Base-by-base conservation (phyloP, 2,888 invertebrate species). In the Ichneumon xanthorius region DNA sequence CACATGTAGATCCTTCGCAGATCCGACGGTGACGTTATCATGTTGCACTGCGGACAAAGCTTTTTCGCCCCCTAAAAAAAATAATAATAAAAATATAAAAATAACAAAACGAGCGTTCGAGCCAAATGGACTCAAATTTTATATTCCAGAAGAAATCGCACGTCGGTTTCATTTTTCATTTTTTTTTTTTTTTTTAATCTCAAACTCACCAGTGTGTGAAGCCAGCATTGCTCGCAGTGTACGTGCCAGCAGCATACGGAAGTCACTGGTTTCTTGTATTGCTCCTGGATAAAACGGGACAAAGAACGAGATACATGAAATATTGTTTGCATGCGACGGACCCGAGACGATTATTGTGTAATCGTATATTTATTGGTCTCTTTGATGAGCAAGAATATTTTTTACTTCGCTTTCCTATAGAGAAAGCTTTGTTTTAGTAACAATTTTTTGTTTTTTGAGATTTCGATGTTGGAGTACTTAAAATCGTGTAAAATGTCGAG, bases 161-260 rank as follows among this genome's bases (percentile, higher is more conserved):
- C 61, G 58, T 58, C 58, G 58, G 4, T 9, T 7, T 22, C 11
- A 55, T 61, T 55, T 53, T 76, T 68, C 50, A 40, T 72, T 26
- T 1, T 2, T 40, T 30, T 72, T 61, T 11, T 73, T 40, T 19
- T 53, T 50, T 72, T 61, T 11, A 7, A 48, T 50, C 19, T 37
- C 30, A 4, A 37, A 94, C 95, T 94, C 92, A 96, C 96, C 95
- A 96, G 92, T 65, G 96, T 96, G 91, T 96, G 96, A 37, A 97
- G 94, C 97, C 97, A 97, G 92, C 97, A 97, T 88, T 96, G 95
- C 95, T 99, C 98, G 92, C 99, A 99, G 94, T 99, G 98, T 0
- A 99, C 98, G 94, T 99, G 99, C 99, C 99, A 99, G 94, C 99
- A 99, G 92, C 98, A 98, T 84, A 98, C 97, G 0, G 99, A 99